Conservation (phyloP, 2,113 vertebrate species). For the Strix aluco region DNA sequence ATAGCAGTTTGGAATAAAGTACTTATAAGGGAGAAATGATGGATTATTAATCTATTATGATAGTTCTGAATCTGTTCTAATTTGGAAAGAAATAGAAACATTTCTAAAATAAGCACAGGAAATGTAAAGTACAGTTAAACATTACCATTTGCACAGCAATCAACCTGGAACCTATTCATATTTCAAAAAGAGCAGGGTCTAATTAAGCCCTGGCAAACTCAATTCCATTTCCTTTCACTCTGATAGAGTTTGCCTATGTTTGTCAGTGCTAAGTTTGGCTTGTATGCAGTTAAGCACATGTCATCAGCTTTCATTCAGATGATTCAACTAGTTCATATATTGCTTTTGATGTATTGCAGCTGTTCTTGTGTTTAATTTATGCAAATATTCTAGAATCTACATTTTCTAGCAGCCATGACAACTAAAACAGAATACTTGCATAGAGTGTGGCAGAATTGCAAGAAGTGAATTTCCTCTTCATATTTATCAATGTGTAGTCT, state of each 20-base stretch:
- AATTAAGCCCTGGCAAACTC: conserved; percentile 30
- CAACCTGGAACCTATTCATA: conserved; percentile 36
- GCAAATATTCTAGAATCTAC: conserved; percentile 40
- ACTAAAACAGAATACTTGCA: conserved; percentile 2
- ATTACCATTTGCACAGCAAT: conserved; percentile 12
- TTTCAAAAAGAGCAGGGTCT: neutral
- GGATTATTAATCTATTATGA: neutral
- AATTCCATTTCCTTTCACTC: conserved; percentile 1
- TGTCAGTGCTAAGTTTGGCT: conserved; percentile 29
- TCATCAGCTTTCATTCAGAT: conserved; percentile 60
- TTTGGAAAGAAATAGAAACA: neutral
- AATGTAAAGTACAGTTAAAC: neutral
- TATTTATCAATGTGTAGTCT: neutral
- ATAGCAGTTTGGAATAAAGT: neutral
- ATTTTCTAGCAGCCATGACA: conserved; percentile 10
- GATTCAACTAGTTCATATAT: conserved; percentile 28
- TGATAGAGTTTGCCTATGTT: neutral
- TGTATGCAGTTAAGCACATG: neutral
- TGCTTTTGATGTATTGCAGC: conserved; percentile 61
- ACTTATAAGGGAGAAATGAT: neutral
- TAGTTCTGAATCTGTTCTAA: neutral
- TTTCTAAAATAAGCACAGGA: conserved; percentile 56
- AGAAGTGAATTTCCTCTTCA: neutral
- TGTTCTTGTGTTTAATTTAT: conserved; percentile 57
- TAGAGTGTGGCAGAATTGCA: neutral